Evolutionary conservation across 1,140 invertebrate species (phyloP).

Genomic region (Diuraphis noxia): DNA sequence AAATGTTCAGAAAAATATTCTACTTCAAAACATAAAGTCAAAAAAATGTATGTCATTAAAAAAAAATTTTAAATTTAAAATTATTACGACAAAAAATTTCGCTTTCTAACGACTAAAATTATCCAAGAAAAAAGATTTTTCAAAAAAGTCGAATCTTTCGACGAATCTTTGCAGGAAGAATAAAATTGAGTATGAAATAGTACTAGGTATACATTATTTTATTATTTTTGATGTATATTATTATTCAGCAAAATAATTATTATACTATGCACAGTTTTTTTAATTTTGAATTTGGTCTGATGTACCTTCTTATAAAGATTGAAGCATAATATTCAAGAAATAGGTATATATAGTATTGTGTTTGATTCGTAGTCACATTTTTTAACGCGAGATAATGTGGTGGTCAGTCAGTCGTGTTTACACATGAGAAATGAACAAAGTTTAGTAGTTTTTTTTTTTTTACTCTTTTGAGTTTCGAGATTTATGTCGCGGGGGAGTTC

Average conservation of each 20-base stretch:
- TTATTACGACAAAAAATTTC: no score
- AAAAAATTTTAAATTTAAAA: no score
- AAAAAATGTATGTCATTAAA: no score
- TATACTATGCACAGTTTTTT: background rate
- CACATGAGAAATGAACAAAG: conserved; percentile 26
- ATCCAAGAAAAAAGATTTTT: no score
- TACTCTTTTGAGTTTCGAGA: conserved; percentile 38
- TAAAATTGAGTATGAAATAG: background rate
- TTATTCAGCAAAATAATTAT: background rate
- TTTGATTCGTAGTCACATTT: background rate
- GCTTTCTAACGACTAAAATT: no score
- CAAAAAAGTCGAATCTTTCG: no score
- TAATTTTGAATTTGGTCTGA: background rate
- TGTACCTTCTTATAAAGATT: no score
- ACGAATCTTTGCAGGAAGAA: background rate
- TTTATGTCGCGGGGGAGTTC: conserved; percentile 40
- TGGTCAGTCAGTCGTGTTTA: conserved; percentile 23
- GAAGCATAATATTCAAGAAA: background rate
- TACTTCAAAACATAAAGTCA: no score
- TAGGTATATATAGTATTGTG: background rate
- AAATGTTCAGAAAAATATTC: no score
- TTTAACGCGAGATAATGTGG: background rate
- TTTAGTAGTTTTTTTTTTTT: conserved; percentile 30
- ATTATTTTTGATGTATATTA: background rate
- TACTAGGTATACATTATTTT: background rate